These are phyloP conservation scores for Ferrisia virgata DNA, from an alignment of 2,888 invertebrate species.

Conservation along the genomic window DNA sequence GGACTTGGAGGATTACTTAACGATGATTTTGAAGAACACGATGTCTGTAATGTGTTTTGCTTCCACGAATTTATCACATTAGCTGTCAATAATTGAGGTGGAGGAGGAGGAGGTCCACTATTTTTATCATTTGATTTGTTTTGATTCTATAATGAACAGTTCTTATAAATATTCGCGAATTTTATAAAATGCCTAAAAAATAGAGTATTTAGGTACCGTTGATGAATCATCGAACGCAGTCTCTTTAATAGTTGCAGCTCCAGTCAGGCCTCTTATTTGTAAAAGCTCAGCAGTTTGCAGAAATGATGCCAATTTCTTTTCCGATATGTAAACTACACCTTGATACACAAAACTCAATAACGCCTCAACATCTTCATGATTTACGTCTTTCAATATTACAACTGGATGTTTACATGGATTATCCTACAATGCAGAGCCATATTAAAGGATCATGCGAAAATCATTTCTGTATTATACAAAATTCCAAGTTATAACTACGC, in stretches of 20 bases:
- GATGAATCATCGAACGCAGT: not conserved
- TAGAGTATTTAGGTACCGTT: not conserved
- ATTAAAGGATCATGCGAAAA: not conserved
- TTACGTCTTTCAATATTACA: slow-evolving; percentile 68
- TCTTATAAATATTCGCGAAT: not conserved
- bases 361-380: slow-evolving; percentile 64
- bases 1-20: slow-evolving; percentile 46
- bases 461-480: not conserved
- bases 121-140: slow-evolving; percentile 27
- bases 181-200: not conserved
- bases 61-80: slow-evolving; percentile 38
- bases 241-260: slow-evolving; percentile 50
- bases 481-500: not conserved
- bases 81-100: slow-evolving; percentile 47
- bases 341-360: slow-evolving; percentile 70
- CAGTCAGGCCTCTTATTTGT: slow-evolving; percentile 66
- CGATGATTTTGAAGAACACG: slow-evolving; percentile 18
- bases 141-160: not conserved
- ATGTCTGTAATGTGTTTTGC: not conserved
- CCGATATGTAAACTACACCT: slow-evolving; percentile 68
- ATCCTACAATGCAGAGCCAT: slow-evolving; percentile 57
- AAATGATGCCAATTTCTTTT: slow-evolving; percentile 65
- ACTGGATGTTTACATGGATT: slow-evolving; percentile 73
- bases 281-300: slow-evolving; percentile 66
- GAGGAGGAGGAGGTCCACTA: slow-evolving; percentile 34